Percentiles rank a stretch among this genome's conserved stretches.
Conservation (phyloP, 1,140 invertebrate species). For the Anastrepha ludens region DNA sequence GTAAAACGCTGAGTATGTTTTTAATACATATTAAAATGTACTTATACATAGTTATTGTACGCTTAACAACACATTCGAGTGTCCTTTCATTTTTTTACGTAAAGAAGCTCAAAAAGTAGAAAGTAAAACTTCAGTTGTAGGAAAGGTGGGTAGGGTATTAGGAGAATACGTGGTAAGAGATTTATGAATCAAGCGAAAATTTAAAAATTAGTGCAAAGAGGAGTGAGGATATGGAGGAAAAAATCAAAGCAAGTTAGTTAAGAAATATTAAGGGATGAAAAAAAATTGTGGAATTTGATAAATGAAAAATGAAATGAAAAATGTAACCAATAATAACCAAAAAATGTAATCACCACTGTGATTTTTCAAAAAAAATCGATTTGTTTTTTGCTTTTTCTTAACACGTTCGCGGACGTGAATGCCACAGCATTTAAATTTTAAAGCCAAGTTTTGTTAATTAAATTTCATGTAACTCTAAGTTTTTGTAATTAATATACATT, state of each 20-base stretch:
- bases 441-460: no score
- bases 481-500: no score
- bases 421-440: no score
- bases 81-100: neutral
- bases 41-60: slow-evolving; percentile 41
- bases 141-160: neutral
- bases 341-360: no score
- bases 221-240: neutral
- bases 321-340: no score
- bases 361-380: no score
- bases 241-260: neutral
- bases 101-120: neutral
- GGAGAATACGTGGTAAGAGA: neutral
- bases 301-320: no score
- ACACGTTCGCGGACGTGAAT: no score
- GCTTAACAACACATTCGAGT: neutral
- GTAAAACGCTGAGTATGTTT: neutral
- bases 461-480: no score
- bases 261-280: no score
- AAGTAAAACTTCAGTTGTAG: neutral
- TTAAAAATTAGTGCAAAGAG: neutral
- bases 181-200: neutral
- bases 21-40: slow-evolving; percentile 16
- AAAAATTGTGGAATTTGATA: no score
- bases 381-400: no score